Base-by-base conservation (phyloP, 2,888 invertebrate species). In the Chrysolina haemoptera region DNA sequence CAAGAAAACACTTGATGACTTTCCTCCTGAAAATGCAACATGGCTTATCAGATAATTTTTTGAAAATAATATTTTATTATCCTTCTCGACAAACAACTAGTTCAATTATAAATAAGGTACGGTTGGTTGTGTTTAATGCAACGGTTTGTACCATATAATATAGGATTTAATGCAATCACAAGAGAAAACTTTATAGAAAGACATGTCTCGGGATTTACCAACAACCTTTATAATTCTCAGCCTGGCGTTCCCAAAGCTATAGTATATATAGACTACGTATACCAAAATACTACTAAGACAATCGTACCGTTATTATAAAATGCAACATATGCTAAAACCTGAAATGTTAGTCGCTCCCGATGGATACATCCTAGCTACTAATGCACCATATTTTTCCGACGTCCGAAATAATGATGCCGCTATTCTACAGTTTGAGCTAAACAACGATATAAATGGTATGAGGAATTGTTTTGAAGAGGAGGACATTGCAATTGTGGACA, bases 401-500 rank as follows among this genome's bases (percentile, higher is more conserved):
- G 43, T 43, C 43, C 11, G 43, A 43, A 43, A 43, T 43, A 12
- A 43, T 43, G 43, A 43, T 43, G 43, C 43, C 43, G 14, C 14
- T 43, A 43, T 43, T 43, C 14, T 43, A 43, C 43, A 43, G 14
- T 43, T 43, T 43, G 43, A 43, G 43, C 43, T 43, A 14, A 43
- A 43, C 43, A 43, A 2, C 12, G 43, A 43, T 43, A 43, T 43
- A 12, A 12, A 43, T 43, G 43, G 43, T 12, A 43, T 43, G 12
- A 43, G 43, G 12, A 43, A 43, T 35, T 35, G 35, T 6, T 62
- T 62, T 35, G 35, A n/a, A 40, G 62, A 62, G 41, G n/a, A 40
- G 35, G 40, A 62, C 41, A 62, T 27, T 62, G 62, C 18, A n/a
- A 18, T 62, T 40, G 40, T 62, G 16, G 62, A 62, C 41, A 35